phyloP scores from a whole-genome alignment of 2,888 invertebrate species.

The Hyles lineata region DNA sequence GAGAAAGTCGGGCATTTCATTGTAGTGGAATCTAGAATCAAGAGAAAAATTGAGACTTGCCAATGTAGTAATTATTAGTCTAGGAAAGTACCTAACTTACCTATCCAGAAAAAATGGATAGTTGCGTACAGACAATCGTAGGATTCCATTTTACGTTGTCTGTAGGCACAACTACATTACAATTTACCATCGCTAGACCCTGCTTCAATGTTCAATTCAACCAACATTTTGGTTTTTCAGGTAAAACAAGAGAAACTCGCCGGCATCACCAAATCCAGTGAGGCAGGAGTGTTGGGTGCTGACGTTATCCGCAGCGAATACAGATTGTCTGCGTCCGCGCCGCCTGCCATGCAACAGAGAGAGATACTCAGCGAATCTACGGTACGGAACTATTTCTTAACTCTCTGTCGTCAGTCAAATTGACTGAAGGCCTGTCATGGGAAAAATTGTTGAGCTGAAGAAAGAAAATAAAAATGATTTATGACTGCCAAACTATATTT shows the following conservation, averaged over 20 bases:
- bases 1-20: too few relatives aligned
- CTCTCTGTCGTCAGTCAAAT: neutral
- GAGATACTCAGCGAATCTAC: constrained; percentile 89
- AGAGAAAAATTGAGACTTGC: too few relatives aligned
- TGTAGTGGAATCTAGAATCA: too few relatives aligned
- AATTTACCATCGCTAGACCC: too few relatives aligned
- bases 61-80: too few relatives aligned
- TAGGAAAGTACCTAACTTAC: too few relatives aligned
- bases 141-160: too few relatives aligned
- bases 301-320: constrained; percentile 79
- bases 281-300: constrained; percentile 58
- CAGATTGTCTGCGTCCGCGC: constrained; percentile 62
- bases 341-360: constrained; percentile 84
- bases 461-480: too few relatives aligned
- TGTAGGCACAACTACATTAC: too few relatives aligned
- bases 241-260: constrained; percentile 75
- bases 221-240: constrained; percentile 45
- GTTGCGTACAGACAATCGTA: too few relatives aligned
- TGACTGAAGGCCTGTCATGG: neutral
- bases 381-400: constrained; percentile 58
- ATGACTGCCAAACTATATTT: too few relatives aligned
- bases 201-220: neutral
- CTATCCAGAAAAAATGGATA: too few relatives aligned
- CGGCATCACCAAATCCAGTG: constrained; percentile 45
- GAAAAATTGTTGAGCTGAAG: neutral